Evolutionary conservation across 1,140 invertebrate genomes (phyloP), one percentile per base, ranked within the genome.

Genomic region (Lineus longissimus): DNA sequence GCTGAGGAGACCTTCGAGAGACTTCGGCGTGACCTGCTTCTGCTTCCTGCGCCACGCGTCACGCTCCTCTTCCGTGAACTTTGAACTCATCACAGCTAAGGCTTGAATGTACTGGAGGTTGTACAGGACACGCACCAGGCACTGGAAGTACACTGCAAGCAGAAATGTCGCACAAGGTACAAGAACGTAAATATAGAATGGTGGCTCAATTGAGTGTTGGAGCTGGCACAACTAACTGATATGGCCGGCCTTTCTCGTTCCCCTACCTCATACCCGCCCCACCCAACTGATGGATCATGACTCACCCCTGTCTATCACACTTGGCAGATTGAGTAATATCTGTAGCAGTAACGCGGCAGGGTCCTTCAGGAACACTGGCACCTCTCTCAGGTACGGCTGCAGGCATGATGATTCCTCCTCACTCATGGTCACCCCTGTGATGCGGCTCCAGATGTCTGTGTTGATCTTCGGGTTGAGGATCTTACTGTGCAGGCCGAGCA

Each of bases 51-150:
- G 75, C 82, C 84, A 83, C 59, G 76, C 72, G 76, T 83, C 73
- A 83, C 87, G 56, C 70, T 83, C 73, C 66, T 83, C 74, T 30
- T 78, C 71, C 1, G 83, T 80, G 76, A 93, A 85, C 69, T 84
- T 86, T 77, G 86, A 88, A 33, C 85, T 89, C 7, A 92, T 72
- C 69, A 89, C 88, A 0, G 88, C 80, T 25, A 95, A 84, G 40
- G 92, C 88, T 86, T 96, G 93, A 77, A 95, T 89, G 80, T 92
- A 95, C 45, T 90, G 83, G 43, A 95, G 84, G 82, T 95, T 93
- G 83, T 93, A 96, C 36, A 95, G 81, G 67, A 90, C 87, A 75
- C 90, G 89, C 0, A 95, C 89, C 64, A 95, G 87, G 73, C 89
- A 89, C 9, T 88, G 89, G 77, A 92, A 95, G 78, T 94, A 93